Conservation (phyloP, 2,113 vertebrate genomes). For the Acrocephalus kingi region DNA sequence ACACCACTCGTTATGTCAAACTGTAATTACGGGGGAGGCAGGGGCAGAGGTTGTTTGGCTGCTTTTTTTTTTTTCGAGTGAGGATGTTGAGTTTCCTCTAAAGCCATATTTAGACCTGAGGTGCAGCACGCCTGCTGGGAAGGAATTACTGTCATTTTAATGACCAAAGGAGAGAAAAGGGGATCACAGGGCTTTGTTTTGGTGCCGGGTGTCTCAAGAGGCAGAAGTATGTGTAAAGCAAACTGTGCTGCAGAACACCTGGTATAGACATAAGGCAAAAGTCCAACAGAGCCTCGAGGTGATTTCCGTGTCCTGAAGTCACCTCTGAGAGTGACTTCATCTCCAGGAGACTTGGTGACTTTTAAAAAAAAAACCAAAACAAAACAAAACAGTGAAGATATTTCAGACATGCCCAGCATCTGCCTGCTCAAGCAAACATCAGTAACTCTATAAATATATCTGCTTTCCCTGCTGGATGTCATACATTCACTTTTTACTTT, state of each 20-base stretch:
- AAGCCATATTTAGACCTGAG: not conserved
- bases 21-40: not conserved
- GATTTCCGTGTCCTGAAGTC: not conserved
- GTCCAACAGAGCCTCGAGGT: not conserved
- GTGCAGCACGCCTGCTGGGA: not conserved
- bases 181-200: not conserved
- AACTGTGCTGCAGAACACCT: not conserved
- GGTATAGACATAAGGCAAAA: not conserved
- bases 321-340: constrained; percentile 13
- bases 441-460: not conserved
- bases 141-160: not conserved
- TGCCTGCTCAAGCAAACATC: not conserved
- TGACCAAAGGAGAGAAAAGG: not conserved
- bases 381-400: not conserved
- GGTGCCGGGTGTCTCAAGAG: not conserved
- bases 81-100: not conserved
- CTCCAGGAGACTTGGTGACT: not conserved
- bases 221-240: not conserved
- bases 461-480: not conserved
- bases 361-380: not conserved
- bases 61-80: not conserved
- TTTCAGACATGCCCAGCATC: constrained; percentile 31
- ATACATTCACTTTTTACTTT: not conserved
- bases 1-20: not conserved
- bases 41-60: not conserved